Evolutionary conservation across 2,113 vertebrate genomes (phyloP), one percentile per base, ranked within the genome.

Genomic region (Lophotis ruficrista): DNA sequence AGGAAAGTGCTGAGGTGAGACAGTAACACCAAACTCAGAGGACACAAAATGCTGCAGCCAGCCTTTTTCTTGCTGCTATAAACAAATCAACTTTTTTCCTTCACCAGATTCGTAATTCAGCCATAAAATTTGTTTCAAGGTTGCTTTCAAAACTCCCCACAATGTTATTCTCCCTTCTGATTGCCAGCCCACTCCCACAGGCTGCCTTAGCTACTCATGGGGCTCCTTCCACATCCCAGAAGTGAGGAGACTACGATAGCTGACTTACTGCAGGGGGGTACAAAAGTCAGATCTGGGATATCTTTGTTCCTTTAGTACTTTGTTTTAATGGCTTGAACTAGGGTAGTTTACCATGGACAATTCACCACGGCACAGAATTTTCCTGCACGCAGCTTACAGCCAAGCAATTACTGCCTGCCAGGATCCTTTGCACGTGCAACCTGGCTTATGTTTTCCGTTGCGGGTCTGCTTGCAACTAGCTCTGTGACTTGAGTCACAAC

Each of bases 141-240:
- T 92, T 88, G 81, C 87, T 89, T 35, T 90, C 94, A 95, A 93
- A 96, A 89, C 57, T 90, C 71, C 90, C 71, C 57, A 57, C 51
- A 80, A 70, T 75, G 31, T 83, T 71, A 80, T 56, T 45, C 51
- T 58, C 19, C 14, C 41, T 83, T 82, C 18, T 38, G 33, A 38
- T 20, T 30, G 50, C 51, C 64, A 84, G 25, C 58, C 28, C 38
- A 5, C 20, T 64, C 28, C 30, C 43, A 6, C 1, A 1, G 31
- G 47, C 47, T 62, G 37, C 77, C 43, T 30, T 12, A 38, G 66
- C 62, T 31, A 6, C 25, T 25, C 0, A 0, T 14, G 28, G 57
- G 57, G 37, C 54, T 77, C 50, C 53, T 56, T 72, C 47, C 22
- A 15, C 31, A 31, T 10, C 56, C 58, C 33, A 27, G 53, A 48